phyloP scores from a whole-genome alignment of 1,140 invertebrate genomes.

The Drosophila lacteicornis region DNA sequence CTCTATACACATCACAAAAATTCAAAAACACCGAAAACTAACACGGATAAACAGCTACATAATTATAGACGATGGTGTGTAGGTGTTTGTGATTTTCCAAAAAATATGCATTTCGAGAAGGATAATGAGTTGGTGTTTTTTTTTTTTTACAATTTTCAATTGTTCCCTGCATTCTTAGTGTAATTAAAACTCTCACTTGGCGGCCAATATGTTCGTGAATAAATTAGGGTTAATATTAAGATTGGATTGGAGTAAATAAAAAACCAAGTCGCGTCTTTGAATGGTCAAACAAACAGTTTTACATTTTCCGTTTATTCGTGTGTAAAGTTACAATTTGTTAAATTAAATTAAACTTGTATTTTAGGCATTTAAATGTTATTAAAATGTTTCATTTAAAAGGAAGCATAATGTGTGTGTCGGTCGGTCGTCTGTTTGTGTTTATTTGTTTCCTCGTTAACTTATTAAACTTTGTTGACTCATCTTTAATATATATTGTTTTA shows the following conservation, averaged over 20 bases:
- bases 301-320: conserved; percentile 75
- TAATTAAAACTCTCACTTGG: conserved; percentile 58
- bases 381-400: conserved; percentile 83
- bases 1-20: conserved; percentile 79
- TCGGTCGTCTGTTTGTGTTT: conserved; percentile 22
- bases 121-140: conserved; percentile 42
- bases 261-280: conserved; percentile 42
- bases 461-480: conserved; percentile 66
- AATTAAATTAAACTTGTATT: conserved; percentile 67
- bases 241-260: conserved; percentile 44
- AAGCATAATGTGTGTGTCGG: conserved; percentile 73
- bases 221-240: conserved; percentile 29
- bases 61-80: conserved; percentile 52
- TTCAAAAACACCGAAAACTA: conserved; percentile 78
- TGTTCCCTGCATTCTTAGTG: conserved; percentile 81
- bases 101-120: conserved; percentile 27
- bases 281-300: conserved; percentile 58
- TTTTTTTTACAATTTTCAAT: conserved; percentile 77
- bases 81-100: conserved; percentile 25
- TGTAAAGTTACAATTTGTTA: conserved; percentile 70
- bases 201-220: conserved; percentile 40
- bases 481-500: conserved; percentile 50
- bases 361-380: conserved; percentile 71
- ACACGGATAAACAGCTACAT: conserved; percentile 77
- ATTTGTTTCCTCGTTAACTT: conserved; percentile 35